Base-by-base conservation (phyloP, 53 echinoderm and acorn worm genomes). In the Echinarachnius parma region DNA sequence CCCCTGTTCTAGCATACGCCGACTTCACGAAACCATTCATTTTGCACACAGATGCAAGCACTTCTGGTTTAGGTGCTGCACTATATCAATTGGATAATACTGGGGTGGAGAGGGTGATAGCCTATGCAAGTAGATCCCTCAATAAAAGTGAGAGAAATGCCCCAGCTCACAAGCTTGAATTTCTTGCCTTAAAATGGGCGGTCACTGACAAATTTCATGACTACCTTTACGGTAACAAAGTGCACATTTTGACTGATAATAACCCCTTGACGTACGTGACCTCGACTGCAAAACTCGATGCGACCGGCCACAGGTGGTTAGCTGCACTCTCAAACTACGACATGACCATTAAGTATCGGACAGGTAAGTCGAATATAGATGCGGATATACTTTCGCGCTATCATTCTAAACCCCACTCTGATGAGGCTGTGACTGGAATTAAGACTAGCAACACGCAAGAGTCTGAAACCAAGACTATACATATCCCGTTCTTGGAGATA, bases 181-280 rank as follows among this genome's bases (percentile, higher is more conserved):
- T 66, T 23, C 22, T 83, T 5, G 83, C 83, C 0, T 59, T 83
- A 8, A 84, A 84, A 57, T 78, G 84, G 78, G 84, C 78, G 4
- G 78, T 84, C 5, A 84, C 78, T 2, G 62, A 84, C 2, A 78
- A 61, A 62, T 53, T 84, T n/a, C 47, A 59, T 48, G 84, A 83
- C 21, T 83, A 53, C 21, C 59, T 84, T 15, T 77, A 83, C 36
- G 83, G 77, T 1, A 83, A 66, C 15, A 77, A 59, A n/a, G 46
- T 60, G 9, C 42, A 66, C 1, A 78, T 84, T 3, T n/a, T 47
- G 16, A 83, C 83, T 1, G 83, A 83, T 21, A 83, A 83, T 21
- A 83, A 83, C 60, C 83, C 83, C 8, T 31, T 77, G 2, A 83
- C 83, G 0, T 83, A 83, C 59, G 67, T 83, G 0, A 27, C 46